Evolutionary conservation across 2,113 vertebrate species (phyloP), one percentile per base, ranked within the genome.

Genomic region (Fregetta grallaria): DNA sequence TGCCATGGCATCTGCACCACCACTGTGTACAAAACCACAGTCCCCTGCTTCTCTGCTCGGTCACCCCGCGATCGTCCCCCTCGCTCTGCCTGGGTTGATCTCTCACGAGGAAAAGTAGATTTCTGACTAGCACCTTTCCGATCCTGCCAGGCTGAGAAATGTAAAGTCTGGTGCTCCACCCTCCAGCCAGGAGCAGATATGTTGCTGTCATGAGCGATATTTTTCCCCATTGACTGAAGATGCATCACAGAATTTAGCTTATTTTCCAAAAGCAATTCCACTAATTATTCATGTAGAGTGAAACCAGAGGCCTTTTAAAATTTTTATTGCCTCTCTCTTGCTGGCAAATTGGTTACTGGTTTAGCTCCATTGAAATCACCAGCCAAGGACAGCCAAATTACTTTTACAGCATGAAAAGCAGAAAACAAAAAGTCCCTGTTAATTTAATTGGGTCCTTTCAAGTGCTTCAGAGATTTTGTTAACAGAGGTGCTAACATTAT

Each of bases 391-490:
- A 75, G 61, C 50, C 84, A 95, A 94, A 93, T 93, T 93, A 70
- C 36, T 95, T 91, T 27, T 85, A 67, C 62, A 71, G 53, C 84
- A 47, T 25, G 27, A 96, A 94, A 95, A 85, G 53, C 47, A 80
- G 80, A 96, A 96, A 94, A 96, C 70, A 97, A 96, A 93, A 94
- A n/a, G 53, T 80, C 77, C 78, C 59, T 83, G 62, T 74, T 94
- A 96, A 96, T 97, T 97, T 95, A 95, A 95, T 68, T 73, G 96
- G 84, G 32, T 96, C 68, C 72, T 96, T 95, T 91, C 59, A 94
- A 84, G 76, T 90, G 85, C 76, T 96, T 93, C 89, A 88, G 95
- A 90, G 91, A 92, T 97, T 96, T 97, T 95, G 88, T 96, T 97
- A 96, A 73, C 29, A 15, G 75, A 95, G 97, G 42, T 94, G 92